A percentile compares a stretch with the other conserved stretches of the same genome.
Conservation (phyloP, 2,797 vertebrate genomes). For the Cacajao melanocephalus region DNA sequence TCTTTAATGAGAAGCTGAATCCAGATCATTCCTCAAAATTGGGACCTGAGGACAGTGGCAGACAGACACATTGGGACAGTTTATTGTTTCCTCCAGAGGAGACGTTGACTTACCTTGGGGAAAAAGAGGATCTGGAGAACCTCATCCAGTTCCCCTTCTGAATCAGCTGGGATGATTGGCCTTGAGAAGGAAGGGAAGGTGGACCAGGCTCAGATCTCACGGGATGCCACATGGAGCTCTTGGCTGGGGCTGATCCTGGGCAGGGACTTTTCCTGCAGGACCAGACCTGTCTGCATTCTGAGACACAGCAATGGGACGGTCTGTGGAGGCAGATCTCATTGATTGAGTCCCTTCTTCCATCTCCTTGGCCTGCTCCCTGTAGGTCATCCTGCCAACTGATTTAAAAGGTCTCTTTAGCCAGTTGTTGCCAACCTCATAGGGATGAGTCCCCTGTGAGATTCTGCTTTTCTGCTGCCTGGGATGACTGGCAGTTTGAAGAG, state of each 20-base stretch:
- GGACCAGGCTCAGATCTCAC: neutral
- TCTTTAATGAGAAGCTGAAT: conserved; percentile 66
- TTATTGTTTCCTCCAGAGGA: neutral
- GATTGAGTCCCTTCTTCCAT: neutral
- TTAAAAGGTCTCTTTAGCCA: neutral
- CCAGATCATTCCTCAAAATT: conserved; percentile 60
- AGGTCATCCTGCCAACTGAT: neutral
- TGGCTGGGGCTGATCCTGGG: neutral
- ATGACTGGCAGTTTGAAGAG: conserved; percentile 56
- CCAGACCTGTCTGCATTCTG: neutral
- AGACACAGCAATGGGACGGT: neutral
- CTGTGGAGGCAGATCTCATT: neutral
- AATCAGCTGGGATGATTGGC: neutral
- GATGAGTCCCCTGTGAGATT: neutral
- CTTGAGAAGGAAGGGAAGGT: neutral
- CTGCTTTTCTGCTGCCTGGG: neutral
- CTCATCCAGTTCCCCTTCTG: neutral
- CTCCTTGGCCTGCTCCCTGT: neutral
- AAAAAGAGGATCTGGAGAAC: conserved; percentile 2
- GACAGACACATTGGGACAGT: neutral
- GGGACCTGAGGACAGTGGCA: conserved; percentile 33
- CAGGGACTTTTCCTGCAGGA: neutral
- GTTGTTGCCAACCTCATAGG: conserved; percentile 7
- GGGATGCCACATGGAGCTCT: neutral
- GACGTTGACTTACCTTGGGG: neutral